A percentile compares a stretch with the other conserved stretches of the same genome.
phyloP scores from a whole-genome alignment of 2,113 vertebrate species.

The Bos javanicus region DNA sequence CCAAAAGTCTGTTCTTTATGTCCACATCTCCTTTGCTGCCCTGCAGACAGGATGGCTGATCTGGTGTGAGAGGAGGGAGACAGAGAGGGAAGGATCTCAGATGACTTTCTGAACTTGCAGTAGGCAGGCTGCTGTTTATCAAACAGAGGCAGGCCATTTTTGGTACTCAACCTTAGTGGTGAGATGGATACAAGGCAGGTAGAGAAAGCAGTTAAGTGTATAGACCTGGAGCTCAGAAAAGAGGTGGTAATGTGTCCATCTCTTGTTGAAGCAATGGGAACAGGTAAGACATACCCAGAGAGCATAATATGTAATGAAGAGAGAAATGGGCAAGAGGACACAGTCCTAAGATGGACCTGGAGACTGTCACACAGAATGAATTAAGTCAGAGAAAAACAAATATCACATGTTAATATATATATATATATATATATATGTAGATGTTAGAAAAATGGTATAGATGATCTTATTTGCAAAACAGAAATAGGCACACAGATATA shows the following conservation, averaged over 20 bases:
- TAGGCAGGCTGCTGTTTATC: neutral
- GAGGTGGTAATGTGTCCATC: neutral
- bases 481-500: neutral
- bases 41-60: neutral
- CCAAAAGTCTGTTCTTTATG: neutral
- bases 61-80: neutral
- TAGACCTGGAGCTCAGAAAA: neutral
- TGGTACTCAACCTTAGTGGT: accelerated
- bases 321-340: neutral
- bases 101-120: neutral
- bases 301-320: neutral
- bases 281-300: neutral
- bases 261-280: neutral
- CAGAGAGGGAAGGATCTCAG: neutral
- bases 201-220: neutral
- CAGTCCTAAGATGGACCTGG: neutral
- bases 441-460: neutral
- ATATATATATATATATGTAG: neutral
- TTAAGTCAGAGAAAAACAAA: neutral
- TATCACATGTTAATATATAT: neutral
- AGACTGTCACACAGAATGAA: neutral
- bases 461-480: neutral
- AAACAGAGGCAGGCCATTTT: neutral
- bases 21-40: neutral
- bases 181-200: neutral